Evolutionary conservation across 2,113 vertebrate species (phyloP).

Genomic region (Labrus mixtus): DNA sequence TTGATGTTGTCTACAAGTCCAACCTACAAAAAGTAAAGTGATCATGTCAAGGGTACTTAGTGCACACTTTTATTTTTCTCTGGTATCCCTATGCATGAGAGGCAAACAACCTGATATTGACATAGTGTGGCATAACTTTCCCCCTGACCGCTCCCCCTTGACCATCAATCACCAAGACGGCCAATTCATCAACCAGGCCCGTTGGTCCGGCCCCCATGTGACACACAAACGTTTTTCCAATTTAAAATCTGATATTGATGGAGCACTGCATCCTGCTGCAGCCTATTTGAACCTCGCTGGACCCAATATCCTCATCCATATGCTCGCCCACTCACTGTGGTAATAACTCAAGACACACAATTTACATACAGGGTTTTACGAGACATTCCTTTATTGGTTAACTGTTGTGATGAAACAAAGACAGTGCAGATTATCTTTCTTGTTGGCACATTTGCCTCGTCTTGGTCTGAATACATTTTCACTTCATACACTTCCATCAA

Average conservation of each 20-base stretch:
- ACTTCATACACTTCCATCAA: neutral
- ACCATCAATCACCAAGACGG: constrained; percentile 77
- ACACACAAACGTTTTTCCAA: constrained; percentile 77
- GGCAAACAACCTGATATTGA: constrained; percentile 67
- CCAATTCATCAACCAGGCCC: constrained; percentile 75
- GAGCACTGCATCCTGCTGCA: constrained; percentile 65
- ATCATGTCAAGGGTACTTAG: constrained; percentile 53
- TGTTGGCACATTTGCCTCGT: neutral
- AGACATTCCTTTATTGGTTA: neutral
- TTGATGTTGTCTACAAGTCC: neutral
- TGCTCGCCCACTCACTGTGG: constrained; percentile 15
- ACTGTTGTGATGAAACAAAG: neutral
- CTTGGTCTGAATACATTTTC: neutral
- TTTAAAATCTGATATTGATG: constrained; percentile 81
- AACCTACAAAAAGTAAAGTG: constrained; percentile 25
- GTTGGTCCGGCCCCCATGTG: constrained; percentile 60
- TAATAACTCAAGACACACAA: constrained; percentile 36
- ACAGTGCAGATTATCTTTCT: neutral
- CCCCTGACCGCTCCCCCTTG: constrained; percentile 61
- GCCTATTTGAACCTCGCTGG: constrained; percentile 49
- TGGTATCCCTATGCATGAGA: constrained; percentile 51
- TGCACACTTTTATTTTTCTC: constrained; percentile 10
- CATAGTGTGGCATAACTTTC: constrained; percentile 68
- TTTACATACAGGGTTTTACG: constrained; percentile 16
- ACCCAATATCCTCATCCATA: constrained; percentile 47